These are phyloP conservation scores for Ormyrus rosae DNA, from an alignment of 2,888 invertebrate genomes.

Conservation along the genomic window DNA sequence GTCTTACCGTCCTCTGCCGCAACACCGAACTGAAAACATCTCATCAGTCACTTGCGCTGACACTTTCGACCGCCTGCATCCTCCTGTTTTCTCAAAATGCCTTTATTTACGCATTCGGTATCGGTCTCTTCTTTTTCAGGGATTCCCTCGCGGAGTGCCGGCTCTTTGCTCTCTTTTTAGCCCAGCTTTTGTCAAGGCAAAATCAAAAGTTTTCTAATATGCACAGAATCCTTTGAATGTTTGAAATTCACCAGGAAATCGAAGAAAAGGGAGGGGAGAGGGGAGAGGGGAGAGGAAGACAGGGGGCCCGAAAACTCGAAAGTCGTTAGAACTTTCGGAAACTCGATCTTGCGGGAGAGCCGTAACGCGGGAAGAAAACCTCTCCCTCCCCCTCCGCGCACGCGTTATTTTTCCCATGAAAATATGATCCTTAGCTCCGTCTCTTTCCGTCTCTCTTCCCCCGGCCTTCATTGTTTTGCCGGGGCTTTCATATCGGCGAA, in stretches of 20 bases:
- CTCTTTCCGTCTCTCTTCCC: neutral
- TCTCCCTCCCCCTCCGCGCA: neutral
- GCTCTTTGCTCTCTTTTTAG: no score
- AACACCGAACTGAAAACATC: no score
- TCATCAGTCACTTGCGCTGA: no score
- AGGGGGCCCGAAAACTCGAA: constrained; percentile 47
- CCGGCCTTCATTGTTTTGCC: constrained; percentile 49
- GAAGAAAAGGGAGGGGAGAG: constrained; percentile 35
- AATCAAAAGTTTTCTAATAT: constrained; percentile 58
- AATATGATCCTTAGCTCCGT: constrained; percentile 49
- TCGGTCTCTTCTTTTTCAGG: neutral
- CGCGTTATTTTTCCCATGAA: constrained; percentile 54
- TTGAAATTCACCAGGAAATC: constrained; percentile 56
- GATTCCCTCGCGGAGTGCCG: neutral
- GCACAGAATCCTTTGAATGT: constrained; percentile 54
- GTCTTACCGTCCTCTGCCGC: no score
- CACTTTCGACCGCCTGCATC: no score
- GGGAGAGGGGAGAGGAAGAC: neutral
- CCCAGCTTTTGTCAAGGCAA: constrained; percentile 35
- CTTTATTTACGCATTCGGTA: constrained; percentile 14
- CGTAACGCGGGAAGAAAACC: constrained; percentile 4
- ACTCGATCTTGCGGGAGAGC: constrained; percentile 42
- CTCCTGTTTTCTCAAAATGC: constrained; percentile 5
- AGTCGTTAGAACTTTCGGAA: constrained; percentile 57
- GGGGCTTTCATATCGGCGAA: constrained; percentile 11